Evolutionary conservation across 2,888 invertebrate species (phyloP), one percentile per base, ranked within the genome.

Genomic region (Conomelus anceps): DNA sequence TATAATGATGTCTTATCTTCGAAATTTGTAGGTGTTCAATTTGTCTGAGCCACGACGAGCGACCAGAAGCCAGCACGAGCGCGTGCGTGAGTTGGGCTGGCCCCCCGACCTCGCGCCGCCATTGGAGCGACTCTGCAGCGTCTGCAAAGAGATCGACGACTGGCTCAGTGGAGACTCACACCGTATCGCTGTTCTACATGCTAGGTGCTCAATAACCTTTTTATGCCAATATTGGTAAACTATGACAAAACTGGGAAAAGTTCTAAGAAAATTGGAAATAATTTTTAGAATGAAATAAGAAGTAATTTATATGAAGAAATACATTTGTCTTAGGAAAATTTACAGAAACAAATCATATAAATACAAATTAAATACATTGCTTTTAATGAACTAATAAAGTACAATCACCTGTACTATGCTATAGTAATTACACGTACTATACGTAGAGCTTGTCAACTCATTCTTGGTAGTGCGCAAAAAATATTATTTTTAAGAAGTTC

Each of bases 111-210:
- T 98, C 91, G 98, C 98, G 29, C 98, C 98, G 63, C 98, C 98
- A 85, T 94, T 98, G 90, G 98, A 98, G 93, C 94, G 96, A 91
- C 95, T 98, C 24, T 98, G 98, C 93, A 97, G 97, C 91, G 96
- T 98, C 90, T 98, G 98, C 94, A 98, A 98, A 93, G 97, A 97
- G 92, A 96, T 98, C 92, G 98, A 98, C 94, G 96, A 97, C 92
- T 98, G 98, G 98, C 94, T 98, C 88, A 96, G 96, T 88, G 96
- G 96, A 88, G 96, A 97, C 92, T 95, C 96, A 22, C 96, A 96
- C 93, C 96, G 98, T 93, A 97, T 98, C 91, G 97, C 97, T 84
- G 97, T 98, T 90, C 94, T 98, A 89, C 96, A 98, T 92, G 97
- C 98, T 92, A 97, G 97, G 96, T 97, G 93, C 94, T 93, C 93